Conservation (phyloP, 2,113 vertebrate genomes). For the Zosterops pallidus region DNA sequence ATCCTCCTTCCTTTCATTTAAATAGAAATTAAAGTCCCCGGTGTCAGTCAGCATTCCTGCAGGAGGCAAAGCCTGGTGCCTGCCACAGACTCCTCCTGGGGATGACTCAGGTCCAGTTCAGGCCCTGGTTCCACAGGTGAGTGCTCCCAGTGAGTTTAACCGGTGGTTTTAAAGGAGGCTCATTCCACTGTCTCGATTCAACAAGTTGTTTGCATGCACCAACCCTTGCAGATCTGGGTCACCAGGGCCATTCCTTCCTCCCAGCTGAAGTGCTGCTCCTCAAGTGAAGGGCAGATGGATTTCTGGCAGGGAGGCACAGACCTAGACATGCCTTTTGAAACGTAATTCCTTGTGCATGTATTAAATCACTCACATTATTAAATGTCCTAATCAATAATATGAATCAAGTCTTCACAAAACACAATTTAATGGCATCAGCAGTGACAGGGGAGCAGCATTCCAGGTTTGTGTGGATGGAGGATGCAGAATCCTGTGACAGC, state of each 20-base stretch:
- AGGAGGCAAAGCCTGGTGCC: neutral
- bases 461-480: fast-evolving
- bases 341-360: neutral
- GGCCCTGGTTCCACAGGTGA: neutral
- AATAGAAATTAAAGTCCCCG: neutral
- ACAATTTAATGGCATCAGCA: neutral
- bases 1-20: neutral
- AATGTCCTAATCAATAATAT: neutral
- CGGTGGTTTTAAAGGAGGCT: neutral
- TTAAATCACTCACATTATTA: neutral
- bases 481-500: fast-evolving
- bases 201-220: neutral
- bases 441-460: neutral
- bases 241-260: neutral
- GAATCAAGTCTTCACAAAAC: neutral
- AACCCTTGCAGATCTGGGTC: neutral
- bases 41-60: neutral
- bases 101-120: neutral
- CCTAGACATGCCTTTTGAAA: neutral
- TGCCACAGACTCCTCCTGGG: neutral
- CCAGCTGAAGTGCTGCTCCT: neutral
- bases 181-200: neutral
- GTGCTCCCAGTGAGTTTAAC: neutral
- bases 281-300: neutral
- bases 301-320: neutral